Percentiles rank a stretch among this genome's conserved stretches.
Evolutionary conservation across 2,113 vertebrate genomes (phyloP).

Genomic region (Eublepharis macularius): DNA sequence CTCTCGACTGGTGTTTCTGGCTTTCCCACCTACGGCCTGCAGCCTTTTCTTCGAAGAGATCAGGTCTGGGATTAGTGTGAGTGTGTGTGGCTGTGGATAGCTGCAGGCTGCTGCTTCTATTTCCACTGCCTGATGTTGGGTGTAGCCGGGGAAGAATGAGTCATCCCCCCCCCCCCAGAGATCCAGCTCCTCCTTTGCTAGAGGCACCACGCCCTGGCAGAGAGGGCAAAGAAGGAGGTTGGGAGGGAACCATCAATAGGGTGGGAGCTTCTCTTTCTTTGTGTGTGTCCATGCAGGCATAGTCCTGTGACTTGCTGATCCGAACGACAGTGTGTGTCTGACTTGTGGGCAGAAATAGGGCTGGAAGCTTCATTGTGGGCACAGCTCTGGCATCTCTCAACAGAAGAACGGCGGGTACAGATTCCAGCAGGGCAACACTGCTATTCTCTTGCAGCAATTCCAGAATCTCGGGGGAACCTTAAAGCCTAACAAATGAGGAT

Average conservation of each 20-base stretch:
- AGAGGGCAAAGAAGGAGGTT: not conserved
- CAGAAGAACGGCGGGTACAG: too few relatives aligned
- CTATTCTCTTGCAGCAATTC: too few relatives aligned
- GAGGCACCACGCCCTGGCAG: not conserved
- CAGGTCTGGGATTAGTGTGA: not conserved
- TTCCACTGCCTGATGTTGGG: too few relatives aligned
- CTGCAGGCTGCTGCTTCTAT: too few relatives aligned
- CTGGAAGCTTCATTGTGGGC: not conserved
- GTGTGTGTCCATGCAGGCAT: not conserved
- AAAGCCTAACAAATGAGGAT: too few relatives aligned
- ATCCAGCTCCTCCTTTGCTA: not conserved
- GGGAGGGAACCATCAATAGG: not conserved
- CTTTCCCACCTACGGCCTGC: not conserved
- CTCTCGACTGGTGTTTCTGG: not conserved
- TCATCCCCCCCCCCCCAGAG: not conserved
- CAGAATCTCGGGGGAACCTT: too few relatives aligned
- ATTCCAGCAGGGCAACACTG: too few relatives aligned
- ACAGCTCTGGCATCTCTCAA: not conserved
- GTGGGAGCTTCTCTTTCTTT: too few relatives aligned
- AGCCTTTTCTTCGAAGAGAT: not conserved
- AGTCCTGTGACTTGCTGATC: not conserved
- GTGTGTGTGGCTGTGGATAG: not conserved
- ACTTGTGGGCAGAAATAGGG: not conserved
- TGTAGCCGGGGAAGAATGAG: not conserved
- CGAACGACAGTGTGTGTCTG: not conserved